phyloP scores from a whole-genome alignment of 1,140 invertebrate species.

The Nebria ingens region DNA sequence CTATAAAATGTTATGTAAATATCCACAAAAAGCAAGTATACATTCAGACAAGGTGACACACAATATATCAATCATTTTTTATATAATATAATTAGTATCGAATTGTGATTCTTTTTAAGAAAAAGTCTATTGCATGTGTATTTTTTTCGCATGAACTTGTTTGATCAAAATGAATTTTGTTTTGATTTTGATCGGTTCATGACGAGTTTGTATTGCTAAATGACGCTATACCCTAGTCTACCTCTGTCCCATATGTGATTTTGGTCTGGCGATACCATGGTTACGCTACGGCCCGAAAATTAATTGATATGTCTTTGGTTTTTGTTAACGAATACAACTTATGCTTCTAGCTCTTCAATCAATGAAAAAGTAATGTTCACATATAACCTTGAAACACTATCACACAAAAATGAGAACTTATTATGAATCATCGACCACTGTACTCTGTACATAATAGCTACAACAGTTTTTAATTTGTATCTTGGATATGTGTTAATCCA shows the following conservation, averaged over 20 bases:
- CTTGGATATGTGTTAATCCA: too few relatives aligned
- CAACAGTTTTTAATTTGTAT: too few relatives aligned
- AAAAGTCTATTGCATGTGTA: conserved; percentile 6
- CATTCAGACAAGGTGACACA: conserved; percentile 7
- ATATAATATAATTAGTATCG: conserved; percentile 3
- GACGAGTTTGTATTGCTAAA: background rate
- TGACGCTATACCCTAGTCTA: background rate
- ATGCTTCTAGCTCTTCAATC: too few relatives aligned
- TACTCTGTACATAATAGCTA: too few relatives aligned
- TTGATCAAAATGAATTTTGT: too few relatives aligned
- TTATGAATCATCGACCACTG: too few relatives aligned
- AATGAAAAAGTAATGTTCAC: too few relatives aligned
- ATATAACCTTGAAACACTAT: too few relatives aligned
- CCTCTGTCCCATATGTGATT: conserved; percentile 1
- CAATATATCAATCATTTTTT: conserved; percentile 1
- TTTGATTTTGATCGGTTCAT: too few relatives aligned
- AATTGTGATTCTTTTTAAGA: conserved; percentile 2
- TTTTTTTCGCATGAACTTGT: background rate
- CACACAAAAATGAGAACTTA: too few relatives aligned
- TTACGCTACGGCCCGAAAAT: background rate
- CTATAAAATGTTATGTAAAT: conserved; percentile 8
- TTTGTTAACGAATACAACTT: too few relatives aligned
- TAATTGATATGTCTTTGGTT: conserved; percentile 8
- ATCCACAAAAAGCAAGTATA: conserved; percentile 7
- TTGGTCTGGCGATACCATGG: background rate